These are phyloP conservation scores for Eremophila alpestris DNA, from an alignment of 2,797 vertebrate genomes.

Conservation along the genomic window DNA sequence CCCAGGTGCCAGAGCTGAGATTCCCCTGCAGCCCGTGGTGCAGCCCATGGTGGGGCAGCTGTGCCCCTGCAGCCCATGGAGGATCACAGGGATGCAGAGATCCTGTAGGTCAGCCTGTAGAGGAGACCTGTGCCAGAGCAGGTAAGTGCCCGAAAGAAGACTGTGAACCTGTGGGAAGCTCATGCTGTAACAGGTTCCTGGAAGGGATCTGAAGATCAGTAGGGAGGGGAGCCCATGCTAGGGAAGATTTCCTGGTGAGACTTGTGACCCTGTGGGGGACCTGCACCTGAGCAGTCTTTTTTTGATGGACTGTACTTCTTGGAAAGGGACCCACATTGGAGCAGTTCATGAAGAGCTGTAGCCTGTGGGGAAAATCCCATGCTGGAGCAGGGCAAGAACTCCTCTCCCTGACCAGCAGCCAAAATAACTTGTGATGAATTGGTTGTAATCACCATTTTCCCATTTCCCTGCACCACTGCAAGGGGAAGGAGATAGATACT, in stretches of 20 bases:
- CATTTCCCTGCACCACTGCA: background rate
- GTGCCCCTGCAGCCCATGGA: too few species aligned
- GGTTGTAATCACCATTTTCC: background rate
- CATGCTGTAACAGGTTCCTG: background rate
- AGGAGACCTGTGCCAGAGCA: background rate
- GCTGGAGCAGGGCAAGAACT: background rate
- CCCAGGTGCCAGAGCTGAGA: background rate
- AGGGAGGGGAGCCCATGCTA: background rate
- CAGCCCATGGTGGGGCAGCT: too few species aligned
- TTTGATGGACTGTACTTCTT: background rate
- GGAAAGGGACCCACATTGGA: background rate
- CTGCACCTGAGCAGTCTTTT: background rate
- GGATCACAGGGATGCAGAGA: background rate
- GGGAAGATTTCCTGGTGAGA: background rate
- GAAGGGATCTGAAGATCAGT: background rate
- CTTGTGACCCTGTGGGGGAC: background rate
- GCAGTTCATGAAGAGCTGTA: background rate
- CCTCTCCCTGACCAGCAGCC: background rate
- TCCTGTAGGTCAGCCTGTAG: accelerated
- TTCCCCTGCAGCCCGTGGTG: background rate
- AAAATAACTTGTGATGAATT: background rate
- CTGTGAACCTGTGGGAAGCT: background rate
- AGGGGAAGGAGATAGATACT: background rate
- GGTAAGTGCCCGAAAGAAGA: background rate
- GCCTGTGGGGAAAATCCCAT: too few species aligned